Base-by-base conservation (phyloP, 2,888 invertebrate species). In the Osedax frankpressi region DNA sequence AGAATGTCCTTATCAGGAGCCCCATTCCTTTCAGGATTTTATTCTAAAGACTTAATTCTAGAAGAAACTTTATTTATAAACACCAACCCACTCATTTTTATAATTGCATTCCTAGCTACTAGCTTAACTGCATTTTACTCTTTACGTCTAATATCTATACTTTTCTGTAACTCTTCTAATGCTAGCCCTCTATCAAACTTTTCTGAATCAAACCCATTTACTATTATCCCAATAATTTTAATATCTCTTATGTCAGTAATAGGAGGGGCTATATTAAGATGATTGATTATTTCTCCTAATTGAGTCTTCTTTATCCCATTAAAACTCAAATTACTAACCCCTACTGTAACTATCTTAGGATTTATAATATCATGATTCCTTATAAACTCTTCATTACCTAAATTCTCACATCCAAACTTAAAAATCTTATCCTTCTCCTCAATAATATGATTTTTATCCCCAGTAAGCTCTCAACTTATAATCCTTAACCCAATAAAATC, bases 1-100 rank as follows among this genome's bases (percentile, higher is more conserved):
- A 26, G 27, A 27, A 25, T 79, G 30, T 76, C 79, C 28, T 73
- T 82, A 60, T 77, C 75, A 26, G 82, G 81, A 0, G 74, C 78
- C 24, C 81, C 81, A 14, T 81, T 82, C 76, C 69, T 80, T 70
- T 75, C 80, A 0, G 81, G 80, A 0, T 82, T 80, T 75, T 82
- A 79, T 65, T 80, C 81, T 71, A 82, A 81, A 75, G 81, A 81
- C 71, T 60, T 79, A 70, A 79, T 82, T 75, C 25, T 81, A 28
- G 80, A 80, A 72, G 27, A 67, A 14, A 69, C 72, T 62, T 14
- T 76, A 63, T 74, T 30, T 28, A 74, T 68, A 29, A 29, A 24
- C 28, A 62, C 67, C 14, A 76, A 72, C 28, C 24, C 65, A 19
- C 25, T 76, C 29, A 73, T 77, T 25, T 26, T 74, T 24, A 6